Conservation (phyloP, 2,888 invertebrate genomes). For the Nemoura dubitans region DNA sequence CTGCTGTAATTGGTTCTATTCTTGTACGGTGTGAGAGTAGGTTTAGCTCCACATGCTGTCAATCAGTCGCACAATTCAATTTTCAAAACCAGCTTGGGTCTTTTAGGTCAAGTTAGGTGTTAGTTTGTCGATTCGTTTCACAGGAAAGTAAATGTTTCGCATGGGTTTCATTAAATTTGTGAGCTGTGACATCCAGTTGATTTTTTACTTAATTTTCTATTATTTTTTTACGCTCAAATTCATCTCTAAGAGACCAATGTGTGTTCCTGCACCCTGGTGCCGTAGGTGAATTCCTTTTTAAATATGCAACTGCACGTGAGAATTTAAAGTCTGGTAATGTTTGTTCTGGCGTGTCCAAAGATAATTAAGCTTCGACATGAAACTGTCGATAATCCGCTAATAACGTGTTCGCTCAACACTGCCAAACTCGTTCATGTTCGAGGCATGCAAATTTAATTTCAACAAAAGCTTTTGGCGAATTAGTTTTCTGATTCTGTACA, state of each 20-base stretch:
- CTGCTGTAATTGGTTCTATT: background rate
- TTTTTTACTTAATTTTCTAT: too few relatives aligned
- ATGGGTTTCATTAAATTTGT: too few relatives aligned
- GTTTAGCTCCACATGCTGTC: background rate
- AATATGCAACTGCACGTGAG: background rate
- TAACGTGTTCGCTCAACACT: background rate
- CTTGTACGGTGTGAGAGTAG: background rate
- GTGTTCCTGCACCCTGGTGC: too few relatives aligned
- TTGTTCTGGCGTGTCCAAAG: background rate
- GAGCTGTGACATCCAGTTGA: too few relatives aligned
- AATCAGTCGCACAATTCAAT: background rate
- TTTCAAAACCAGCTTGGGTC: background rate
- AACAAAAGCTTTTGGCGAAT: conserved; percentile 12
- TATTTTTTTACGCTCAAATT: too few relatives aligned
- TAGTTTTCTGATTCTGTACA: background rate
- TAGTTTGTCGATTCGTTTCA: too few relatives aligned
- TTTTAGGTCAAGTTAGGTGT: background rate
- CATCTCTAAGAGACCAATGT: too few relatives aligned
- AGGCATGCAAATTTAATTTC: background rate
- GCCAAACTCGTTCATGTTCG: background rate
- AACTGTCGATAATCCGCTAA: background rate
- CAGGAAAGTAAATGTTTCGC: too few relatives aligned
- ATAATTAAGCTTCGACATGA: background rate
- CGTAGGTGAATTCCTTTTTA: too few relatives aligned
- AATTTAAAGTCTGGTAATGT: background rate